Evolutionary conservation across 2,113 vertebrate genomes (phyloP).

Genomic region (Nicator chloris): DNA sequence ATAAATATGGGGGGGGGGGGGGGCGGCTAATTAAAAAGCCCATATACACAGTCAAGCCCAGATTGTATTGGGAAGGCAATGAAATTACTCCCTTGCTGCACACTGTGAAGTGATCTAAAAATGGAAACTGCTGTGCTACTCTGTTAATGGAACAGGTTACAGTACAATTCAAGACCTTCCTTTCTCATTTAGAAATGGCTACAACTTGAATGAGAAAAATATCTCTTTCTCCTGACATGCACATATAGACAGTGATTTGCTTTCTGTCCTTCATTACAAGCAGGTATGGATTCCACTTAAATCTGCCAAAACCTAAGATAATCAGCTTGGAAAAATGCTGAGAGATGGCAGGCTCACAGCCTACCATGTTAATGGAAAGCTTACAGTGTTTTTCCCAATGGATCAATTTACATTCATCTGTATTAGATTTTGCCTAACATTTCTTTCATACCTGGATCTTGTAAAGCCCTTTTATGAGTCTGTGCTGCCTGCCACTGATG

Average conservation of each 20-base stretch:
- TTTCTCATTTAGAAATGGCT: not conserved
- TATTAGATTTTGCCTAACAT: not conserved
- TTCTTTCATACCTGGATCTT: not conserved
- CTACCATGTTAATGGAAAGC: not conserved
- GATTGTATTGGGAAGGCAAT: not conserved
- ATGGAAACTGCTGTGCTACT: not conserved
- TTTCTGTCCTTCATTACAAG: not conserved
- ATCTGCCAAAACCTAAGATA: not conserved
- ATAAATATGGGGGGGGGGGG: fast-evolving
- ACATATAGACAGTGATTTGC: not conserved
- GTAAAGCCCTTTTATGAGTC: not conserved
- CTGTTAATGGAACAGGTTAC: not conserved
- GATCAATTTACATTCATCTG: not conserved
- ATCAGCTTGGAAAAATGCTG: not conserved
- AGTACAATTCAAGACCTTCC: not conserved
- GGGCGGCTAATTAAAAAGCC: not conserved
- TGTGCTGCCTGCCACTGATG: fast-evolving
- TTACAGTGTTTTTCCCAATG: not conserved
- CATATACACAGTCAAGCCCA: not conserved
- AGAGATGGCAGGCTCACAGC: not conserved
- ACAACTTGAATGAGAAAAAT: not conserved
- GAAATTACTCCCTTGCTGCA: not conserved
- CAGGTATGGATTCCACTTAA: not conserved
- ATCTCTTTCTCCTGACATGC: not conserved
- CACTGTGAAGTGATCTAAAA: slow-evolving; percentile 12